Evolutionary conservation across 2,888 invertebrate species (phyloP).

Genomic region (Hyposoter dolosus): DNA sequence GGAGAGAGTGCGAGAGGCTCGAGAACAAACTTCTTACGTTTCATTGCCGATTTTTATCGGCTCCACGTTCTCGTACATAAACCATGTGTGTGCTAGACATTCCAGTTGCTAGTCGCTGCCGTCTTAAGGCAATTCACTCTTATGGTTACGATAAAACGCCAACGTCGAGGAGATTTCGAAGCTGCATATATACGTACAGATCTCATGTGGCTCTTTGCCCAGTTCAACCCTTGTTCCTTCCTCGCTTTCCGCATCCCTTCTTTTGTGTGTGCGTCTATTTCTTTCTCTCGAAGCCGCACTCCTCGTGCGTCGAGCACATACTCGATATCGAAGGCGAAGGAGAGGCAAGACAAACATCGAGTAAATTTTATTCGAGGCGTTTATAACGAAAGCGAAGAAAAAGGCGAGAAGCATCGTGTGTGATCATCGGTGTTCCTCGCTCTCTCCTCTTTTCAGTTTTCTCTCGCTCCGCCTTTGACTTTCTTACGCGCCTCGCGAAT

Average conservation of each 20-base stretch:
- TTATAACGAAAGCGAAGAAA: conserved; percentile 20
- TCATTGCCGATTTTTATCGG: conserved; percentile 80
- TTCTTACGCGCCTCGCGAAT: conserved; percentile 42
- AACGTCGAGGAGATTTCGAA: conserved; percentile 53
- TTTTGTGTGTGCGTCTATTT: neutral
- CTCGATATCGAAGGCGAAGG: conserved; percentile 50
- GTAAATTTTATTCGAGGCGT: conserved; percentile 64
- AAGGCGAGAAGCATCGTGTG: neutral
- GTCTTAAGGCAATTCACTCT: conserved; percentile 64
- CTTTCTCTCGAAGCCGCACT: conserved; percentile 11
- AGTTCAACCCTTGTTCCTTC: conserved; percentile 41
- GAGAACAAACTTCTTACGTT: conserved; percentile 76
- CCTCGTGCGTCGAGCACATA: conserved; percentile 33
- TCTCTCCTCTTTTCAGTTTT: neutral
- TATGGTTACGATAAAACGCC: conserved; percentile 63
- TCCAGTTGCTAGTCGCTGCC: conserved; percentile 35
- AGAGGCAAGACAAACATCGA: conserved; percentile 22
- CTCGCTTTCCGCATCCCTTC: conserved; percentile 7
- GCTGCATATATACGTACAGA: neutral
- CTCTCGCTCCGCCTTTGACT: conserved; percentile 19
- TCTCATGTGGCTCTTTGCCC: conserved; percentile 21
- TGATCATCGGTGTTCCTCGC: conserved; percentile 2
- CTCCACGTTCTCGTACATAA: conserved; percentile 75
- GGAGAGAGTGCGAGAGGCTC: conserved; percentile 43
- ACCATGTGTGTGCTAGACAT: conserved; percentile 54